Evolutionary conservation across 2,888 invertebrate genomes (phyloP).

Genomic region (Troides helena): DNA sequence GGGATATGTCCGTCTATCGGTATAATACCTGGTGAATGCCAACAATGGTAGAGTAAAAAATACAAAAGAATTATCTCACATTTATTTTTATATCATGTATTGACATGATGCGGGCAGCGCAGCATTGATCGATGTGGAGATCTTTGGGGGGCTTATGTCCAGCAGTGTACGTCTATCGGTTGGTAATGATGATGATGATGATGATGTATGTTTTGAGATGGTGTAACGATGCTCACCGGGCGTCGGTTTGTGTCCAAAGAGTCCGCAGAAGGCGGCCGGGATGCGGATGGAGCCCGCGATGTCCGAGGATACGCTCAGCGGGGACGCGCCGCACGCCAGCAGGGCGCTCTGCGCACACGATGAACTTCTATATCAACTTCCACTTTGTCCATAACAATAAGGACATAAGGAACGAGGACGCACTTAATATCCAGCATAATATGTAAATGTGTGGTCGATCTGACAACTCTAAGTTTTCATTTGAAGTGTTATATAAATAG

Average conservation of each 20-base stretch:
- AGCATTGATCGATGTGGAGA: too few species aligned
- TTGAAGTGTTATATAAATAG: not conserved
- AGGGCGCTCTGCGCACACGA: slow-evolving; percentile 81
- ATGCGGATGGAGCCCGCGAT: slow-evolving; percentile 93
- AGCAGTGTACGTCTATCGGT: not conserved
- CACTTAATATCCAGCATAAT: too few species aligned
- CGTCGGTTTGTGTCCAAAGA: slow-evolving; percentile 93
- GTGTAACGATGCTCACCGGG: slow-evolving; percentile 72
- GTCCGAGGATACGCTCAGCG: slow-evolving; percentile 91
- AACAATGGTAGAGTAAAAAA: too few species aligned
- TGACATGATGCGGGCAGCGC: too few species aligned
- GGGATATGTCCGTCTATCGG: slow-evolving; percentile 83
- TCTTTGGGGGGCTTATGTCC: too few species aligned
- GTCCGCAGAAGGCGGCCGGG: slow-evolving; percentile 91
- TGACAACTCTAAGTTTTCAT: not conserved
- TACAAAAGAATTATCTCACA: too few species aligned
- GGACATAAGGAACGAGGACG: too few species aligned
- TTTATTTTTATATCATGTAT: too few species aligned
- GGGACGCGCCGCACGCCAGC: slow-evolving; percentile 86
- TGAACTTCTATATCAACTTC: too few species aligned
- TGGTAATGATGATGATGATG: not conserved
- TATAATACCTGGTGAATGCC: slow-evolving; percentile 64
- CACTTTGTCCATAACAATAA: too few species aligned
- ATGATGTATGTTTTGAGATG: not conserved
- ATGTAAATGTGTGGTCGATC: too few species aligned